phyloP scores from a whole-genome alignment of 35 echinoderm and acorn worm species.

The Patiria miniata region DNA sequence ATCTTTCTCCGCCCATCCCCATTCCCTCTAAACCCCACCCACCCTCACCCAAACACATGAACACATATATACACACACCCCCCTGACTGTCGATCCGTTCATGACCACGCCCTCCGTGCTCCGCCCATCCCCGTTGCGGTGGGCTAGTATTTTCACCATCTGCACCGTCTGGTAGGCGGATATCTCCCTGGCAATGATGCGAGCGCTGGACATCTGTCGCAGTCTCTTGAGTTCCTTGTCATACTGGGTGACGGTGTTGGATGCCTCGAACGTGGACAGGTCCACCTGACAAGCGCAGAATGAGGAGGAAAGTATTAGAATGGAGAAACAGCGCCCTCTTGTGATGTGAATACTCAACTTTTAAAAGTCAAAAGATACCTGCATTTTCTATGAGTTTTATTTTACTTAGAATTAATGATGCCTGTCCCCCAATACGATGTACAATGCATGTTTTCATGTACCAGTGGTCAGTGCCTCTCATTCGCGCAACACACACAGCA shows the following conservation, averaged over 20 bases:
- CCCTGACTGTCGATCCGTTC: constrained; percentile 88
- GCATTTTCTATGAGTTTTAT: not conserved
- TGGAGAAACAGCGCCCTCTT: too few relatives aligned
- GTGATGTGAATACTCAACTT: too few relatives aligned
- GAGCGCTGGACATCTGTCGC: constrained; percentile 84
- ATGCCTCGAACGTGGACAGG: constrained; percentile 86
- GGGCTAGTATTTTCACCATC: constrained; percentile 75
- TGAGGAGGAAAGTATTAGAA: not conserved
- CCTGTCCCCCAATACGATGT: too few relatives aligned
- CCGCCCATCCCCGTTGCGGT: constrained; percentile 85
- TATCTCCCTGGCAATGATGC: constrained; percentile 91
- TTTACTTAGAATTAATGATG: not conserved
- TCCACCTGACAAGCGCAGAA: constrained; percentile 66
- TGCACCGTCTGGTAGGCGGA: constrained; percentile 86
- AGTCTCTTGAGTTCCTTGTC: constrained; percentile 78
- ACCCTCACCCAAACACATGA: not conserved
- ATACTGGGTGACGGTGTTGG: constrained; percentile 75
- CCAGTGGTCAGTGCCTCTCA: too few relatives aligned
- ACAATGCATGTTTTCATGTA: too few relatives aligned
- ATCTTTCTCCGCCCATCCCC: too few relatives aligned
- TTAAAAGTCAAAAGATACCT: not conserved
- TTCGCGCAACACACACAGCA: too few relatives aligned
- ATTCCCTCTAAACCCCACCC: too few relatives aligned
- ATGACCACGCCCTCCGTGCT: constrained; percentile 54
- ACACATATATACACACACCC: constrained; percentile 66